Conservation (phyloP, 2,113 vertebrate genomes). For the Bungarus multicinctus region DNA sequence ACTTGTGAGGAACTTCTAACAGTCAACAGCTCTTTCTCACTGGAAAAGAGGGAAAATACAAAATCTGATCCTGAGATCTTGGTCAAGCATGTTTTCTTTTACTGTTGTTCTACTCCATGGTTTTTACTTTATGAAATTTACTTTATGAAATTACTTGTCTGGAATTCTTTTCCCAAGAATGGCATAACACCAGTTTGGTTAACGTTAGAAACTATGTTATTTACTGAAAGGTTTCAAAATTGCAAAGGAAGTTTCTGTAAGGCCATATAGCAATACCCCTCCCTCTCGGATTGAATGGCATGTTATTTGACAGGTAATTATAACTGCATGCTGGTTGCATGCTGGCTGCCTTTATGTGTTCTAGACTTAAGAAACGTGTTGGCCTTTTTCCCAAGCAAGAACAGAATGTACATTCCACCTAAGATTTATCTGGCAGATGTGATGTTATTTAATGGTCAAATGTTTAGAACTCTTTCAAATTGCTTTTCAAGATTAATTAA, state of each 20-base stretch:
- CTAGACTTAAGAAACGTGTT: background rate
- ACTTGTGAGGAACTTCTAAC: background rate
- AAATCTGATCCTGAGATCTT: background rate
- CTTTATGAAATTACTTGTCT: background rate
- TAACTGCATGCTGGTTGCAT: background rate
- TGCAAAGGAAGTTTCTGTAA: background rate
- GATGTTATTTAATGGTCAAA: background rate
- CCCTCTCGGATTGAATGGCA: conserved; percentile 2
- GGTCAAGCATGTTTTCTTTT: background rate
- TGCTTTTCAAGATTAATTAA: background rate
- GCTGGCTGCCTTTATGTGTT: background rate
- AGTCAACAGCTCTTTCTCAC: background rate
- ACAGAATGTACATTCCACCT: background rate
- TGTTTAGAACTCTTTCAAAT: background rate
- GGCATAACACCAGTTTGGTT: background rate
- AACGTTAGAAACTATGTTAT: background rate
- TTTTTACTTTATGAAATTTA: background rate
- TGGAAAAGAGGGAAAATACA: background rate
- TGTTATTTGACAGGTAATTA: conserved; percentile 31
- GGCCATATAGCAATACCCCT: background rate
- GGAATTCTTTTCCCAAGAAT: background rate
- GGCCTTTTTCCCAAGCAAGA: background rate
- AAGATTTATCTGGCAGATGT: background rate
- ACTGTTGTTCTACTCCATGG: background rate
- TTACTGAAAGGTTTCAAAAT: background rate